Conservation (phyloP, 2,797 vertebrate species). For the Falco cherrug region DNA sequence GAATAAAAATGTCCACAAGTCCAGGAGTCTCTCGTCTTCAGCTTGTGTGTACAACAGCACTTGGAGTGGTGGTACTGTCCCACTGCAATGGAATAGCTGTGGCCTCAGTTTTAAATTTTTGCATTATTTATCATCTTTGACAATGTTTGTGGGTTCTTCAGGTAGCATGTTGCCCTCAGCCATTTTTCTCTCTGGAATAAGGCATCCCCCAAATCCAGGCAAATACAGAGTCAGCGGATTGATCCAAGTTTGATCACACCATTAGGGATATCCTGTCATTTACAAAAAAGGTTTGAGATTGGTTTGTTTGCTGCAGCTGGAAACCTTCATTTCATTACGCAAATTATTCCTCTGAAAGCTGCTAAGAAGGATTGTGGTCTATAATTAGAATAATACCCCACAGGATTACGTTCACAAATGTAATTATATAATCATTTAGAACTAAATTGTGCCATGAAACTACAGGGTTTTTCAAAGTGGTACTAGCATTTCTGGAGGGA, state of each 20-base stretch:
- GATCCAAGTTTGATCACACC: background rate
- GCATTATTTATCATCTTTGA: background rate
- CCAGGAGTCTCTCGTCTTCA: background rate
- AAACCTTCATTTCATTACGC: slow-evolving; percentile 71
- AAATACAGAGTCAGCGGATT: background rate
- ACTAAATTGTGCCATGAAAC: slow-evolving; percentile 60
- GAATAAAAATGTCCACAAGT: background rate
- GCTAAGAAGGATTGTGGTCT: slow-evolving; percentile 75
- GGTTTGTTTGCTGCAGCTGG: slow-evolving; percentile 59
- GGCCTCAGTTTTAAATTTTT: background rate
- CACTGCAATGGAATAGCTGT: background rate
- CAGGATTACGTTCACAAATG: slow-evolving; percentile 76
- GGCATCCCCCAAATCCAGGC: background rate
- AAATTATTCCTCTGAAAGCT: slow-evolving; percentile 78
- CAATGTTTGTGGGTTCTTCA: background rate
- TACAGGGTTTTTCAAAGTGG: slow-evolving; percentile 27
- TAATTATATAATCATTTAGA: slow-evolving; percentile 78
- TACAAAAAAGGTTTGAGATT: slow-evolving; percentile 33
- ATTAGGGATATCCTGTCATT: slow-evolving; percentile 17
- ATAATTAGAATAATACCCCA: slow-evolving; percentile 79
- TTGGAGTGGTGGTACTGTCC: background rate
- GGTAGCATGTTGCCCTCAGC: background rate
- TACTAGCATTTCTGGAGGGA: background rate
- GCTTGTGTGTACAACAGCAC: background rate
- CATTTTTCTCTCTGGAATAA: background rate